A percentile compares a stretch with the other conserved stretches of the same genome.
These are phyloP conservation scores for Macrophya alboannulata DNA, from an alignment of 2,888 invertebrate genomes.

Conservation along the genomic window DNA sequence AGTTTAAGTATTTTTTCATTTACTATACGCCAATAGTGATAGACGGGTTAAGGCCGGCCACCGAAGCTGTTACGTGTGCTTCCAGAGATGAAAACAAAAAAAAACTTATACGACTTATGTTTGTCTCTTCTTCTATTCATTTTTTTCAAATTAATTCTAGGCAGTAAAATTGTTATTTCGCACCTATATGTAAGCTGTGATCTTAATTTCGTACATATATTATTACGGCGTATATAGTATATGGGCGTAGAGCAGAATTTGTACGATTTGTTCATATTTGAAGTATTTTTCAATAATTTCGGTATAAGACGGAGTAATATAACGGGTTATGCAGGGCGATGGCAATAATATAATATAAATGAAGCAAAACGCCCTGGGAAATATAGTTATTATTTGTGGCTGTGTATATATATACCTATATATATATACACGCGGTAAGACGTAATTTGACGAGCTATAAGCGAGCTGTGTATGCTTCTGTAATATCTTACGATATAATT, in stretches of 20 bases:
- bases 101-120: not conserved
- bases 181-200: not conserved
- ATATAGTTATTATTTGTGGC: conserved; percentile 73
- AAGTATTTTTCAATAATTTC: not conserved
- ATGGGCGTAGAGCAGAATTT: not conserved
- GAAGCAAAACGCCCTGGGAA: conserved; percentile 55
- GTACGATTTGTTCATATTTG: not conserved
- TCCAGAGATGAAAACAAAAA: not conserved
- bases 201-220: conserved; percentile 5
- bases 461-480: conserved; percentile 62
- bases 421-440: conserved; percentile 17
- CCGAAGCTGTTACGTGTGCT: conserved; percentile 17
- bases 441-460: conserved; percentile 68
- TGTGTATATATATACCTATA: not conserved
- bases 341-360: not conserved
- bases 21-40: conserved; percentile 37
- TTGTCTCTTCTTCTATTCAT: not conserved
- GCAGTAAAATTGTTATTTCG: not conserved
- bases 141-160: not conserved
- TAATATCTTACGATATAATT: conserved; percentile 69
- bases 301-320: not conserved
- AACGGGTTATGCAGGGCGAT: not conserved
- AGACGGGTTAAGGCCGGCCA: conserved; percentile 9
- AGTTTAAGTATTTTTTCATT: conserved; percentile 28
- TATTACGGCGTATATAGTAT: no score